These are phyloP conservation scores for Xerus rutilus DNA, from an alignment of 2,797 vertebrate species.

Conservation along the genomic window DNA sequence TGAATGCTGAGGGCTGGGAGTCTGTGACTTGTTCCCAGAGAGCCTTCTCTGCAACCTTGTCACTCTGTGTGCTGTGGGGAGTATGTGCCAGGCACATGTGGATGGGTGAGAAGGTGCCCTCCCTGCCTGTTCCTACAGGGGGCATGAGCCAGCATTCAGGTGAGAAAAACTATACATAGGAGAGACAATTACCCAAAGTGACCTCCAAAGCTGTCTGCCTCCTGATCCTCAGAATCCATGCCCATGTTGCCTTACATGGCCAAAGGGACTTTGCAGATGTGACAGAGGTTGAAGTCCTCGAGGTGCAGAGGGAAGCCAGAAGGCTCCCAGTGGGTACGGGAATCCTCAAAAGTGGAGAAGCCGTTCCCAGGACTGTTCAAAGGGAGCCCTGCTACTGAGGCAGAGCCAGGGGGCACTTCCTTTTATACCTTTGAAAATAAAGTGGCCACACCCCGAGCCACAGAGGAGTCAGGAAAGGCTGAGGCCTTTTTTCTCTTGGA, in stretches of 20 bases:
- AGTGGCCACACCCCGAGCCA: not conserved
- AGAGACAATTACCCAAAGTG: not conserved
- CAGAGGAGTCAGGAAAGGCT: not conserved
- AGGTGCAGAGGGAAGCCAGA: not conserved
- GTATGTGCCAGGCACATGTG: too few species aligned
- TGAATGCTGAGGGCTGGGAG: not conserved
- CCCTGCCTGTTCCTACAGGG: not conserved
- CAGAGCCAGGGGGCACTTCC: too few species aligned
- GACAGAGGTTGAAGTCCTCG: not conserved
- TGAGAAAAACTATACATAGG: not conserved
- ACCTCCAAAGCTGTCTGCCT: not conserved
- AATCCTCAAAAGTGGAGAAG: not conserved
- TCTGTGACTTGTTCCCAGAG: not conserved
- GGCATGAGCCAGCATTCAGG: not conserved
- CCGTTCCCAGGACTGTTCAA: not conserved
- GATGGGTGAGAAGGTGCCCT: not conserved
- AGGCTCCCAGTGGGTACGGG: too few species aligned
- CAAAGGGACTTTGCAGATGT: not conserved
- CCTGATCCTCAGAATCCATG: not conserved
- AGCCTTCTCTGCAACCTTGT: not conserved
- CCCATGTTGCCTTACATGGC: not conserved
- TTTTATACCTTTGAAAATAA: not conserved
- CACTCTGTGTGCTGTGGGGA: too few species aligned
- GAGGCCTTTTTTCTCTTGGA: too few species aligned
- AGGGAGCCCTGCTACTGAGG: not conserved